A percentile compares a stretch with the other conserved stretches of the same genome.
Evolutionary conservation across 2,797 vertebrate species (phyloP).

Genomic region (Prionace glauca): DNA sequence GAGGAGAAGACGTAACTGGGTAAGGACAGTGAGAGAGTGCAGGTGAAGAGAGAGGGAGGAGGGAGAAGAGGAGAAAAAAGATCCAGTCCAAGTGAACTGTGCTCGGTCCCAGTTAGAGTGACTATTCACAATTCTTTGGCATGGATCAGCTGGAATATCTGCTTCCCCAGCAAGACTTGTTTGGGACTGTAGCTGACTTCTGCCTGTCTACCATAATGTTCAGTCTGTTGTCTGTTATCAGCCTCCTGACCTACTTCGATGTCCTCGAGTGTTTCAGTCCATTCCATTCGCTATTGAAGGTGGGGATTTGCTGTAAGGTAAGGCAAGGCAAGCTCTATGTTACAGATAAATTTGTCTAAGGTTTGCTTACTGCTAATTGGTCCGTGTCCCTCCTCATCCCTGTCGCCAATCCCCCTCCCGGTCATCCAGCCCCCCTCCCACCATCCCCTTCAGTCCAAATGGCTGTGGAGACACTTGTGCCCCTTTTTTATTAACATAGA

Average conservation of each 20-base stretch:
- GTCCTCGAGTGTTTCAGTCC: neutral
- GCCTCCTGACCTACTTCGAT: constrained; percentile 30
- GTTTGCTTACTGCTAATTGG: neutral
- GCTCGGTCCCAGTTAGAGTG: neutral
- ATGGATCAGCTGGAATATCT: neutral
- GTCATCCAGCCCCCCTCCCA: neutral
- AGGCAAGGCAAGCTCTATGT: neutral
- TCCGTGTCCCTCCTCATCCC: neutral
- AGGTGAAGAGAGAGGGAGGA: neutral
- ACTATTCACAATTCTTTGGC: neutral
- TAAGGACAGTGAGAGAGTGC: neutral
- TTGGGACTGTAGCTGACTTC: neutral
- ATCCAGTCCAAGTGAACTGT: neutral
- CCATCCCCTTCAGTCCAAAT: neutral
- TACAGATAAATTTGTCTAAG: neutral
- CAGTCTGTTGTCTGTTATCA: constrained; percentile 1
- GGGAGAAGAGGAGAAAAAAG: too few relatives aligned
- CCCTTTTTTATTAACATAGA: neutral
- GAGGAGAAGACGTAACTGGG: neutral
- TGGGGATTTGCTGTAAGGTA: neutral
- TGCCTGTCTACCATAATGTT: neutral
- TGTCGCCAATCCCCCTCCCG: too few relatives aligned
- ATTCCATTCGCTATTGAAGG: neutral
- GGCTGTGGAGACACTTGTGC: neutral
- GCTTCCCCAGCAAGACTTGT: neutral